Base-by-base conservation (phyloP, 2,113 vertebrate species). In the Gallinago undulata region DNA sequence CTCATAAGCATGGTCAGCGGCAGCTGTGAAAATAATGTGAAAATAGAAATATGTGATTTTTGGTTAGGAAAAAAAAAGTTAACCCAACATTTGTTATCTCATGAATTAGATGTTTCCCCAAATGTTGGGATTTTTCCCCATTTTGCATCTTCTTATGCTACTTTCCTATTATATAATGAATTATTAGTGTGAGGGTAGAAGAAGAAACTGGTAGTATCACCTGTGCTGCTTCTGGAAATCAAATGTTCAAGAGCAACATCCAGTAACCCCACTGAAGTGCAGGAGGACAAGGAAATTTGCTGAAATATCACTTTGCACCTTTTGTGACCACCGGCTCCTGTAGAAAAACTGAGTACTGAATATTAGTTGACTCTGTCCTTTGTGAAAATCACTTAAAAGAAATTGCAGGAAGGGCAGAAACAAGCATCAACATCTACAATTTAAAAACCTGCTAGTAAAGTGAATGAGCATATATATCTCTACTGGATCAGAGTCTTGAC, bases 301-400 rank as follows among this genome's bases (percentile, higher is more conserved):
- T 89, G 87, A 82, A 95, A 85, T 87, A 51, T 7, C 87, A 37
- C 66, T 87, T 89, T 95, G 83, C 39, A 69, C 22, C 57, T 89
- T 89, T 72, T 78, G 73, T 94, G 69, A 66, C 41, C 69, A 93
- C 28, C 51, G 90, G 72, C 55, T 86, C 39, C 60, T 37, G 64
- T 77, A 60, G 45, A 66, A 93, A 89, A 96, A 53, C 78, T 66
- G 56, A 86, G 60, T 47, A 31, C 56, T 88, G 79, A 89, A 31
- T 84, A 82, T 91, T 62, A 69, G 67, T 73, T 15, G 33, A 48
- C 51, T 66, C 35, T 51, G 27, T 86, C 80, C 73, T 92, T 89
- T 83, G 73, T 89, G 76, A 84, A 96, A 89, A 73, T 89, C 73
- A 62, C 77, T 92, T 81, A 41, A 74, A 88, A 91, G 47, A 80